Evolutionary conservation across 1,140 invertebrate species (phyloP), one percentile per base, ranked within the genome.

Genomic region (Listronotus oregonensis): DNA sequence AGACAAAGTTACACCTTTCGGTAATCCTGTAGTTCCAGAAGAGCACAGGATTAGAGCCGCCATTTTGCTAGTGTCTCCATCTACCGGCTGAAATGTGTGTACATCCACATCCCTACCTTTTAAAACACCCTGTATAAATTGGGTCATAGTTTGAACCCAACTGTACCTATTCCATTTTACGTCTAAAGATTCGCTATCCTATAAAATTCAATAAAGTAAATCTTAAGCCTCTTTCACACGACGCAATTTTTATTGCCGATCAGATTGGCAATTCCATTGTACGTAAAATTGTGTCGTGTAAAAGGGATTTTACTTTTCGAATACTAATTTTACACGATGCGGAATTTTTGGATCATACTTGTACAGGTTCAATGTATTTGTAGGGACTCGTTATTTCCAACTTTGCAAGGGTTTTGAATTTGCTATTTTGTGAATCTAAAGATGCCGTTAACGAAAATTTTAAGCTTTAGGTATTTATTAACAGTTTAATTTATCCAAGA

Each of bases 1-100:
- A 0, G 88, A 89, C 40, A 92, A 75, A 82, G 89, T 86, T 0
- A 91, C 90, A 15, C 90, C 90, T 78, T 93, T 93, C 0, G 91
- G 90, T 34, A 87, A 74, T 58, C 91, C 90, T 31, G 89, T 92
- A 8, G 90, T 91, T 15, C 90, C 90, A 3, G 83, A 83, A 11
- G 82, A 83, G 70, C 81, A 83, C 6, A 83, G 63, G n/a, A 85
- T 77, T 8, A 80, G 66, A 0, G 79, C 75, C 0, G 71, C 64
- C 58, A 79, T 66, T 55, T 72, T 55, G 7, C 55, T 49, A 1
- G 49, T 7, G 56, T 71, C 50, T 9, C 71, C 69, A 32, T 66
- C n/a, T 10, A 17, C 52, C 9, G 64, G 66, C 15, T 34, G 47
- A 40, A 72, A 70, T 3, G 8, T 42, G 10, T 54, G n/a, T 56